Conservation (phyloP, 1,140 invertebrate genomes). For the Pissodes strobi region DNA sequence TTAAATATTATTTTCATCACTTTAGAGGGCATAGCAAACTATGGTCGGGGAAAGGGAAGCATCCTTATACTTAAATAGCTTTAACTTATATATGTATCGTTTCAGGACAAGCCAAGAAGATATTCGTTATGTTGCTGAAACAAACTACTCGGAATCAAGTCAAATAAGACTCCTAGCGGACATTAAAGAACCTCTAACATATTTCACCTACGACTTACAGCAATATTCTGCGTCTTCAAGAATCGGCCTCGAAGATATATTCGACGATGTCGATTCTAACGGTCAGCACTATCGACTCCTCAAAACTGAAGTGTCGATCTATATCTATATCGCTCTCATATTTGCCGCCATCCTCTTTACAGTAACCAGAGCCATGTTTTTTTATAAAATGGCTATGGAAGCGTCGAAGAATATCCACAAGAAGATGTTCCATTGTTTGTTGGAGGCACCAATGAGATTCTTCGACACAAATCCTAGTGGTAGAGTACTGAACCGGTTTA, state of each 20-base stretch:
- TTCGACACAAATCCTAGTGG: constrained; percentile 81
- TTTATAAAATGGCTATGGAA: constrained; percentile 76
- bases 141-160: too few relatives aligned
- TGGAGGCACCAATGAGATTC: constrained; percentile 71
- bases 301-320: constrained; percentile 47
- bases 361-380: constrained; percentile 63
- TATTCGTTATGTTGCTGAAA: constrained; percentile 18
- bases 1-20: too few relatives aligned
- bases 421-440: constrained; percentile 67
- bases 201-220: too few relatives aligned
- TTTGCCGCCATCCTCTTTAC: constrained; percentile 52
- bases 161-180: too few relatives aligned
- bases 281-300: constrained; percentile 28
- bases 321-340: constrained; percentile 55
- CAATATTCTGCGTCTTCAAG: neutral
- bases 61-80: too few relatives aligned
- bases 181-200: too few relatives aligned
- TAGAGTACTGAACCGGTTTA: constrained; percentile 78
- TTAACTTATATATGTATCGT: too few relatives aligned
- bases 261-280: constrained; percentile 28
- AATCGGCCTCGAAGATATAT: constrained; percentile 18
- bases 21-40: too few relatives aligned
- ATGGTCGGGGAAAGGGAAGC: too few relatives aligned
- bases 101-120: constrained; percentile 47
- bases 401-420: constrained; percentile 80